Conservation (phyloP, 2,888 invertebrate genomes). For the Nebria brevicollis region DNA sequence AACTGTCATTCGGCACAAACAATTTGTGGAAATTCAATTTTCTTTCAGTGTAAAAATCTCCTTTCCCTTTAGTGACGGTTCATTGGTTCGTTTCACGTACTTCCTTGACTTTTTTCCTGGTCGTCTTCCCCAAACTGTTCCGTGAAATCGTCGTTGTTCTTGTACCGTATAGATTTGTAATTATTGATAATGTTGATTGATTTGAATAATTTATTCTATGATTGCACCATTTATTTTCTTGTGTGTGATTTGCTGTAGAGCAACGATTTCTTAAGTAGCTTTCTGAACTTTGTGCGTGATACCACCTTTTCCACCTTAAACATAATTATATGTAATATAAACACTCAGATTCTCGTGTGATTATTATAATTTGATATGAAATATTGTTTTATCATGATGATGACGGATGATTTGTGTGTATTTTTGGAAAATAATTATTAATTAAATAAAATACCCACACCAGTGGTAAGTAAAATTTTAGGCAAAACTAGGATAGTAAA, state of each 20-base stretch:
- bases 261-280: background rate
- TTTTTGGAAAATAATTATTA: background rate
- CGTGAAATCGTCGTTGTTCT: background rate
- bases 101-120: background rate
- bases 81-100: conserved; percentile 22
- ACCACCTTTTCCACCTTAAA: background rate
- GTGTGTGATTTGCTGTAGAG: background rate
- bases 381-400: background rate
- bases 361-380: too few species aligned
- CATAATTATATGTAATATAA: background rate
- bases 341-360: too few species aligned
- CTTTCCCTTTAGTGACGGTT: conserved; percentile 15
- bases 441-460: too few species aligned
- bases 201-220: conserved; percentile 6
- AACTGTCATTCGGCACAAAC: conserved; percentile 26
- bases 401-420: background rate
- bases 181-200: conserved; percentile 19
- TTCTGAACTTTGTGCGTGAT: background rate
- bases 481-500: too few species aligned
- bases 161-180: background rate
- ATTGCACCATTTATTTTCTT: conserved; percentile 6
- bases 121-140: background rate
- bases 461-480: too few species aligned
- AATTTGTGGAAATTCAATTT: conserved; percentile 42
- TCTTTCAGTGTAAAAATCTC: conserved; percentile 29